Evolutionary conservation across 2,797 vertebrate species (phyloP).

Genomic region (Neopelma chrysocephalum): DNA sequence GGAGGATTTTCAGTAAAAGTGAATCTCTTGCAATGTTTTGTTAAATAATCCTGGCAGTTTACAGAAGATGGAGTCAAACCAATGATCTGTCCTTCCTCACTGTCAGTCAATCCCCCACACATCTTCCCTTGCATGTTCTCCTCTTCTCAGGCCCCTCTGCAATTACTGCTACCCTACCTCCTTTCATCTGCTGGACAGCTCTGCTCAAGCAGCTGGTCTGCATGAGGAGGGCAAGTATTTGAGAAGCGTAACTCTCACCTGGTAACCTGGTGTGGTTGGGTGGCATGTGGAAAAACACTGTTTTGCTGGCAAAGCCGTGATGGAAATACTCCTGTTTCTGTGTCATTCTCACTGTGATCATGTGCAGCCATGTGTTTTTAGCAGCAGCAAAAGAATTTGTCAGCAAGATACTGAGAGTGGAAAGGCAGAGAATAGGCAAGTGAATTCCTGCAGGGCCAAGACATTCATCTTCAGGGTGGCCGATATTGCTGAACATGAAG

Average conservation of each 20-base stretch:
- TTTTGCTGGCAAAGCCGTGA: neutral
- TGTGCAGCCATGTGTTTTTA: neutral
- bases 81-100: neutral
- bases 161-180: neutral
- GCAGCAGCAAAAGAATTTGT: neutral
- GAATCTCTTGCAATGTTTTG: neutral
- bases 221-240: neutral
- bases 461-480: neutral
- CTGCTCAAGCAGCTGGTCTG: accelerated
- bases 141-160: neutral
- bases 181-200: neutral
- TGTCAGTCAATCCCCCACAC: neutral
- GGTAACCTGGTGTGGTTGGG: neutral
- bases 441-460: neutral
- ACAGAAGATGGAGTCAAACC: neutral
- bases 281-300: accelerated
- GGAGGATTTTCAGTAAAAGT: neutral
- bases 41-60: neutral
- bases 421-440: neutral
- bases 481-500: neutral
- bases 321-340: neutral
- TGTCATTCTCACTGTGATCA: accelerated
- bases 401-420: neutral
- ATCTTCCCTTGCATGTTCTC: neutral
- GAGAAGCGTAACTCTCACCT: accelerated